Evolutionary conservation across 2,888 invertebrate species (phyloP), one percentile per base, ranked within the genome.

Genomic region (Hydriomena furcata): DNA sequence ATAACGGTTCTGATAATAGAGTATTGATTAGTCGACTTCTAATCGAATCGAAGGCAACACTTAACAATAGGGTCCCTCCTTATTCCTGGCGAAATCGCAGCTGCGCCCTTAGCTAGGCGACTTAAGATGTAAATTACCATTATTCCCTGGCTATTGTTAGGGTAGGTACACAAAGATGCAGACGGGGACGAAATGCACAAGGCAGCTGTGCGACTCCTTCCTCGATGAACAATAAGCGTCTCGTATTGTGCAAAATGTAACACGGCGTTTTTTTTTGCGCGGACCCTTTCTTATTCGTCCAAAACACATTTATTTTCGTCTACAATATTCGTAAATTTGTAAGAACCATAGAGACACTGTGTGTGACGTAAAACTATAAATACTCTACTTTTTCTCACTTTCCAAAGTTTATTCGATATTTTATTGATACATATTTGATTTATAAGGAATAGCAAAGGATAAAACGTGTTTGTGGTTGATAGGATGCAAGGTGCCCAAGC

Each of bases 71-170:
- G 50, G 55, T 68, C 67, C 67, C 65, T 72, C 65, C 66, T 71
- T 70, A 45, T 66, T 68, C 61, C 62, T 77, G 67, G 81, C 77
- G 65, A 82, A 84, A 76, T 77, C 73, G 82, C 90, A 90, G 90
- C 89, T 89, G 89, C 83, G 79, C 79, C 80, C 81, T 85, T 79
- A 79, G 66, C 76, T 79, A 79, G 82, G 77, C 81, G 86, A 84
- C 88, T 84, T 87, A 88, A 89, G 89, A 89, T 90, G 87, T 82
- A 87, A 89, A 90, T 90, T 88, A 84, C 87, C 88, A 86, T 89
- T 90, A 89, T 88, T 82, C 75, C 61, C 58, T 37, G 51, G 55
- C 77, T 63, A 83, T 89, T 89, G 88, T 89, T 55, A 31, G 58
- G 62, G 73, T 73, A 73, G 73, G 74, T 73, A 76, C 76, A 85